Evolutionary conservation across 2,113 vertebrate species (phyloP).

Genomic region (Pangasianodon hypophthalmus): DNA sequence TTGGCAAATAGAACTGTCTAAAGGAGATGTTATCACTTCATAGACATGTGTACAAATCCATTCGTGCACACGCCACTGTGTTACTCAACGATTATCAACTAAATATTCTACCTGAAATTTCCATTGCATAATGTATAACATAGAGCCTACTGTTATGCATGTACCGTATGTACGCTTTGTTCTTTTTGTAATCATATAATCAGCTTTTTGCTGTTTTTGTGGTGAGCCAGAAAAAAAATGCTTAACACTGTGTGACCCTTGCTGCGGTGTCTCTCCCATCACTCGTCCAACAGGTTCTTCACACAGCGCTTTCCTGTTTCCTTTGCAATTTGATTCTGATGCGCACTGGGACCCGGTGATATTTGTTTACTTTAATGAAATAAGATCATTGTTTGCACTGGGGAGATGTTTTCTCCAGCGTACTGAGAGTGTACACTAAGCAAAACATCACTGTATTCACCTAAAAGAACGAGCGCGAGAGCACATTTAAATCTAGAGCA

Average conservation of each 20-base stretch:
- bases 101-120: neutral
- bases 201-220: neutral
- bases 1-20: neutral
- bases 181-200: neutral
- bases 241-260: constrained; percentile 13
- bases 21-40: neutral
- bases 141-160: neutral
- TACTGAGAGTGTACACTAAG: neutral
- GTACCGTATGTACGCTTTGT: neutral
- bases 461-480: neutral
- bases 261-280: neutral
- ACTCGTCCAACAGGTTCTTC: constrained; percentile 37
- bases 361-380: constrained; percentile 35
- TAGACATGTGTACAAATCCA: neutral
- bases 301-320: constrained; percentile 20
- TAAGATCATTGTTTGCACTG: constrained; percentile 17
- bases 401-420: neutral
- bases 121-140: neutral
- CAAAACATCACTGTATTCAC: neutral
- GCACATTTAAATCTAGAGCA: neutral
- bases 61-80: neutral
- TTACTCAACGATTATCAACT: neutral
- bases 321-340: constrained; percentile 38
- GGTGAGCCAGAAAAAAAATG: neutral
- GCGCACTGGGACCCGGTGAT: neutral